Evolutionary conservation across 2,888 invertebrate genomes (phyloP).

Genomic region (Silvanus unidentatus): DNA sequence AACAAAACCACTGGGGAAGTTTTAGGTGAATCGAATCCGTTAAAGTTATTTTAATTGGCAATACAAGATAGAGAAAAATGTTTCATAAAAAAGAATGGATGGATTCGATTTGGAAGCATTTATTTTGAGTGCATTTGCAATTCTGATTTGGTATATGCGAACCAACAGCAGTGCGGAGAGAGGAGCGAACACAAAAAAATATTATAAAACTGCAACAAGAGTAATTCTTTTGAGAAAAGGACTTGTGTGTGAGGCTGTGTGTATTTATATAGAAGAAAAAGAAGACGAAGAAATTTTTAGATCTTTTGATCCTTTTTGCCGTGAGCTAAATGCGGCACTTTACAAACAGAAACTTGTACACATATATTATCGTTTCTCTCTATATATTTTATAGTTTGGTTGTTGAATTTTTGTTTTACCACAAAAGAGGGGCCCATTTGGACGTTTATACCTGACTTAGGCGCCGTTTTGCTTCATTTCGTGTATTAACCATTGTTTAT

Average conservation of each 20-base stretch:
- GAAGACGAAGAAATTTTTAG: conserved; percentile 4
- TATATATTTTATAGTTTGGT: conserved; percentile 2
- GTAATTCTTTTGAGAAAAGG: neutral
- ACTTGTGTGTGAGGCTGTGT: no score
- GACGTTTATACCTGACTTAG: neutral
- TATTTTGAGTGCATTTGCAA: conserved; percentile 4
- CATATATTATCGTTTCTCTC: conserved; percentile 4
- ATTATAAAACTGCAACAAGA: neutral
- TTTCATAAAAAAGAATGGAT: no score
- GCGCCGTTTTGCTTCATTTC: conserved; percentile 1
- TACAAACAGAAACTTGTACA: conserved; percentile 3
- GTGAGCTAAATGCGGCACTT: conserved; percentile 4
- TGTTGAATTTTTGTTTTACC: conserved; percentile 5
- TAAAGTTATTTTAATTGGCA: conserved; percentile 1
- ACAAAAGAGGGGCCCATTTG: neutral
- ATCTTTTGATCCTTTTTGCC: conserved; percentile 7
- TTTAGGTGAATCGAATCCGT: no score
- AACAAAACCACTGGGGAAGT: no score
- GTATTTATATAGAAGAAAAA: neutral
- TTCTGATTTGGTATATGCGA: conserved; percentile 1
- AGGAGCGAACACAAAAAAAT: no score
- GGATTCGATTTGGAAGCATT: neutral
- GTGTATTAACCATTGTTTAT: neutral
- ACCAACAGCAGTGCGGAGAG: no score
- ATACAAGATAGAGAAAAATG: neutral